Percentiles rank a stretch among this genome's conserved stretches.
These are phyloP conservation scores for Pavo muticus DNA, from an alignment of 2,113 vertebrate species.

Conservation along the genomic window DNA sequence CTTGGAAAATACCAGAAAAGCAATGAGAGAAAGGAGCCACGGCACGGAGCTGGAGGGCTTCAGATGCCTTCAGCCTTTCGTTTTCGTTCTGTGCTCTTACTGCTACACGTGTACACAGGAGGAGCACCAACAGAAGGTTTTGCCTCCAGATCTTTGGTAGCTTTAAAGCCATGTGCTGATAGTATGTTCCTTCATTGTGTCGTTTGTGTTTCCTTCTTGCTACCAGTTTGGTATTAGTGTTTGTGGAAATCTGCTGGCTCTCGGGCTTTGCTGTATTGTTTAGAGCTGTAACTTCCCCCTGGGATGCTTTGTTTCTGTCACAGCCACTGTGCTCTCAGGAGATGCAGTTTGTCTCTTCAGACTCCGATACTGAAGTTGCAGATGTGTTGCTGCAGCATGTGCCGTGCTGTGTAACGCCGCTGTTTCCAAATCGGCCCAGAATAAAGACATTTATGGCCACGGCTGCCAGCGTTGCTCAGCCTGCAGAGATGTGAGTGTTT, in stretches of 20 bases:
- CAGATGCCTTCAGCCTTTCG: not conserved
- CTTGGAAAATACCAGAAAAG: not conserved
- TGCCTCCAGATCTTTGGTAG: not conserved
- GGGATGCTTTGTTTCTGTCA: not conserved
- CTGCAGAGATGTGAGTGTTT: not conserved
- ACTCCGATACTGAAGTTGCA: not conserved
- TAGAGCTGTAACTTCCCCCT: not conserved
- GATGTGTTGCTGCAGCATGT: not conserved
- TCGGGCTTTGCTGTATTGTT: not conserved
- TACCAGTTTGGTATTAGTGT: not conserved
- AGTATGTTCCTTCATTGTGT: not conserved
- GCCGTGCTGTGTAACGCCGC: accelerated
- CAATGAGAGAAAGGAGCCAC: not conserved
- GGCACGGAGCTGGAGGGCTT: not conserved
- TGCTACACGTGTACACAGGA: not conserved
- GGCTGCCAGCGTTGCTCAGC: not conserved
- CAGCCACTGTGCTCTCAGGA: not conserved
- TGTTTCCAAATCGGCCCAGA: not conserved
- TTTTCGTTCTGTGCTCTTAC: not conserved
- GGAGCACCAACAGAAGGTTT: not conserved
- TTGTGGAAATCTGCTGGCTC: not conserved
- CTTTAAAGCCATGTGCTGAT: not conserved
- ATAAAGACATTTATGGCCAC: accelerated
- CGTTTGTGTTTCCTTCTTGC: not conserved
- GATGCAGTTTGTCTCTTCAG: not conserved